phyloP scores from a whole-genome alignment of 2,888 invertebrate species.

The Eurytoma adleriae region DNA sequence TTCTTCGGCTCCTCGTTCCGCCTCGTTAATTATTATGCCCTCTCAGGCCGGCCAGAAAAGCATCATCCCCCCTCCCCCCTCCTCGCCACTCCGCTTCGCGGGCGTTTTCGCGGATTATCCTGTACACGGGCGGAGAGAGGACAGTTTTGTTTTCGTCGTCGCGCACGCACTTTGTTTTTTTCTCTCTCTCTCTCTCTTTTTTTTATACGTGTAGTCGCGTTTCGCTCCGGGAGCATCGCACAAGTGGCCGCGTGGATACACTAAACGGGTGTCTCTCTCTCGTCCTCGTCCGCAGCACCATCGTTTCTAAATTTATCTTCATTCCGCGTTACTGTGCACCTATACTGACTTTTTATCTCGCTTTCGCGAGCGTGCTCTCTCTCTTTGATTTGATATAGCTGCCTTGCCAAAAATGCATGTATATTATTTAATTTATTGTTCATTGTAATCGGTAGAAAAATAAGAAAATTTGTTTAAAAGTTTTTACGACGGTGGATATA shows the following conservation, averaged over 20 bases:
- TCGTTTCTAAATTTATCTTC: conserved; percentile 30
- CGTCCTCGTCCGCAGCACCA: not conserved
- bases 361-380: too few species aligned
- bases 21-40: conserved; percentile 48
- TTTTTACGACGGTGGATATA: too few species aligned
- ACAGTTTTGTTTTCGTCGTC: conserved; percentile 19
- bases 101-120: not conserved
- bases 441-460: too few species aligned
- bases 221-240: not conserved
- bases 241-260: not conserved
- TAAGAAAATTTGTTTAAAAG: too few species aligned
- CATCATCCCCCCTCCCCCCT: not conserved
- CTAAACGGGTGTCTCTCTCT: not conserved
- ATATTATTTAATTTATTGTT: too few species aligned
- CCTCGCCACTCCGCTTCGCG: not conserved
- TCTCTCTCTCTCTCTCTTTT: not conserved
- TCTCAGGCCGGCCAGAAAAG: conserved; percentile 1
- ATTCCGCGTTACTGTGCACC: not conserved
- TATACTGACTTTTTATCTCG: not conserved
- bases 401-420: too few species aligned
- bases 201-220: not conserved
- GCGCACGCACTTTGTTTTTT: conserved; percentile 48
- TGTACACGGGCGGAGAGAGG: not conserved
- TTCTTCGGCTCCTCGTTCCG: conserved; percentile 5
- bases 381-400: too few species aligned